A percentile compares a stretch with the other conserved stretches of the same genome.
Evolutionary conservation across 2,113 vertebrate genomes (phyloP).

Genomic region (Perognathus longimembris): DNA sequence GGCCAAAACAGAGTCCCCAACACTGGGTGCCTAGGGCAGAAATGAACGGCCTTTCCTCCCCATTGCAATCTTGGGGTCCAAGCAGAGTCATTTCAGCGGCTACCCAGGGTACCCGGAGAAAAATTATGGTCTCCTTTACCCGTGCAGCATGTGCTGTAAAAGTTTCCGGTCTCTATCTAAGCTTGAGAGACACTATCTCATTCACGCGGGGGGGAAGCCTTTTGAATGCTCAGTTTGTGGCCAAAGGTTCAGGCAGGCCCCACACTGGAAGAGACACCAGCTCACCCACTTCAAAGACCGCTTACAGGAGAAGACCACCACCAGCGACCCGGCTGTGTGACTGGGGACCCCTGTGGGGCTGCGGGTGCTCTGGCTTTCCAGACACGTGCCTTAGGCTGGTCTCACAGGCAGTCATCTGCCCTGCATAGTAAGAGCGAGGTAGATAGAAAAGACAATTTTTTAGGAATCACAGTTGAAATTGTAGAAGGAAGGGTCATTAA

Average conservation of each 20-base stretch:
- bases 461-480: constrained; percentile 24
- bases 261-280: constrained; percentile 89
- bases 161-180: too few species aligned
- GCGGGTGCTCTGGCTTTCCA: too few species aligned
- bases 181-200: too few species aligned
- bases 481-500: constrained; percentile 24
- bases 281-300: too few species aligned
- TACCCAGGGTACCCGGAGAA: constrained; percentile 90
- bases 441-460: constrained; percentile 60
- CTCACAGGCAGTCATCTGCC: too few species aligned
- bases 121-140: too few species aligned
- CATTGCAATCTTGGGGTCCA: constrained; percentile 89
- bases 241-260: constrained; percentile 89
- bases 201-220: too few species aligned
- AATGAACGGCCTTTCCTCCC: constrained; percentile 79
- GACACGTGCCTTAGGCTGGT: background rate
- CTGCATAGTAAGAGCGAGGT: background rate
- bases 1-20: constrained; percentile 72
- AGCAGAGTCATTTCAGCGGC: constrained; percentile 89
- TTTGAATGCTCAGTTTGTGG: constrained; percentile 89
- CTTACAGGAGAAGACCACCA: too few species aligned
- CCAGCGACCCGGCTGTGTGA: constrained; percentile 50
- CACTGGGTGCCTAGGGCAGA: constrained; percentile 66
- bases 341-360: too few species aligned
- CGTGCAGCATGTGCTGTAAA: too few species aligned